Evolutionary conservation across 1,140 invertebrate genomes (phyloP).

Genomic region (Orius insidiosus): DNA sequence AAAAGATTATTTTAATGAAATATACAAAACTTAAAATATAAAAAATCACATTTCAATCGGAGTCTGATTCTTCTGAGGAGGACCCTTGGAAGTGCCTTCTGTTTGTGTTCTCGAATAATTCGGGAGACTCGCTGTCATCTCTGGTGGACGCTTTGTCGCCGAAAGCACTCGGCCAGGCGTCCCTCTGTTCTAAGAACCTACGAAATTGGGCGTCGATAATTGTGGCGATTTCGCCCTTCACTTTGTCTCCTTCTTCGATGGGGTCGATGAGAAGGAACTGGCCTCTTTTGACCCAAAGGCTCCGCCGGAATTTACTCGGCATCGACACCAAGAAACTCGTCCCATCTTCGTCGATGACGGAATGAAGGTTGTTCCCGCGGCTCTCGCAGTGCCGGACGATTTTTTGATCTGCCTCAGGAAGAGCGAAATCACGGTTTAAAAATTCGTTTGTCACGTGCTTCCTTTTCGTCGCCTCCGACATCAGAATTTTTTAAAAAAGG

Average conservation of each 20-base stretch:
- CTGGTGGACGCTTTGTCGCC: background rate
- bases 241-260: constrained; percentile 37
- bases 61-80: too few relatives aligned
- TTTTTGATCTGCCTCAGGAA: constrained; percentile 46
- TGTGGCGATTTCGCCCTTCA: constrained; percentile 16
- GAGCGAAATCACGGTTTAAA: constrained; percentile 22
- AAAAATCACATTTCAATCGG: too few relatives aligned
- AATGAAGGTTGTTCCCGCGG: constrained; percentile 79
- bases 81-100: too few relatives aligned
- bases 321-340: constrained; percentile 64
- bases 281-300: constrained; percentile 77
- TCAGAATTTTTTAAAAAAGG: too few relatives aligned
- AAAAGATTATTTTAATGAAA: too few relatives aligned
- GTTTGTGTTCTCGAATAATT: too few relatives aligned
- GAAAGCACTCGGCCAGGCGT: background rate
- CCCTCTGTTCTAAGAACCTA: background rate
- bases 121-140: too few relatives aligned
- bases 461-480: constrained; percentile 64
- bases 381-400: constrained; percentile 61
- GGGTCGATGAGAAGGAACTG: constrained; percentile 75
- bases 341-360: constrained; percentile 47
- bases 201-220: constrained; percentile 1
- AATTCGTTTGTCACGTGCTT: constrained; percentile 71
- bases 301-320: constrained; percentile 79
- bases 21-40: too few relatives aligned